A percentile compares a stretch with the other conserved stretches of the same genome.
Conservation (phyloP, 2,113 vertebrate genomes). For the Hippocampus guttulatus region DNA sequence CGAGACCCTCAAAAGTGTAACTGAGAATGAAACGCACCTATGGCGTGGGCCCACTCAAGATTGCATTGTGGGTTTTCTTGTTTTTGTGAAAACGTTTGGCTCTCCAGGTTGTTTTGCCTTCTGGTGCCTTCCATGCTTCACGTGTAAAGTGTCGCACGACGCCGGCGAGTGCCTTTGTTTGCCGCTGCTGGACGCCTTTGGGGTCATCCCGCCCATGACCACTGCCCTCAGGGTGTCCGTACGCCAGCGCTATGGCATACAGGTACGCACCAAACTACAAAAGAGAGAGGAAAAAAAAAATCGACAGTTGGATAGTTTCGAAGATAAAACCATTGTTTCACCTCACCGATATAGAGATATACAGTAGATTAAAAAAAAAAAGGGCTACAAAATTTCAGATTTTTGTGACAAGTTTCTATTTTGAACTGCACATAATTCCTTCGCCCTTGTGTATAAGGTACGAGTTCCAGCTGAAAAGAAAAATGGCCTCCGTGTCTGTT, state of each 20-base stretch:
- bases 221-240: conserved; percentile 52
- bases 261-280: conserved; percentile 34
- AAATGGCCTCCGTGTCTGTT: no score
- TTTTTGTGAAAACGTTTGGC: background rate
- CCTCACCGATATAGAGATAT: background rate
- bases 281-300: no score
- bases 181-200: conserved; percentile 64
- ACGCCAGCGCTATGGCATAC: conserved; percentile 52
- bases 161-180: conserved; percentile 70
- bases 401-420: background rate
- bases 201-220: conserved; percentile 53
- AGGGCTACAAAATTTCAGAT: no score
- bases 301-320: no score
- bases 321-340: background rate
- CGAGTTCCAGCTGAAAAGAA: background rate
- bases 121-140: conserved; percentile 69
- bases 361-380: background rate
- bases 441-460: background rate
- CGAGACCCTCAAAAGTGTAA: no score
- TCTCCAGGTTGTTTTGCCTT: conserved; percentile 65
- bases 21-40: no score
- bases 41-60: no score
- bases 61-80: no score
- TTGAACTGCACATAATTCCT: background rate
- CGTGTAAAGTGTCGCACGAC: conserved; percentile 53